Conservation (phyloP, 2,797 vertebrate species). For the Propithecus perrieri region DNA sequence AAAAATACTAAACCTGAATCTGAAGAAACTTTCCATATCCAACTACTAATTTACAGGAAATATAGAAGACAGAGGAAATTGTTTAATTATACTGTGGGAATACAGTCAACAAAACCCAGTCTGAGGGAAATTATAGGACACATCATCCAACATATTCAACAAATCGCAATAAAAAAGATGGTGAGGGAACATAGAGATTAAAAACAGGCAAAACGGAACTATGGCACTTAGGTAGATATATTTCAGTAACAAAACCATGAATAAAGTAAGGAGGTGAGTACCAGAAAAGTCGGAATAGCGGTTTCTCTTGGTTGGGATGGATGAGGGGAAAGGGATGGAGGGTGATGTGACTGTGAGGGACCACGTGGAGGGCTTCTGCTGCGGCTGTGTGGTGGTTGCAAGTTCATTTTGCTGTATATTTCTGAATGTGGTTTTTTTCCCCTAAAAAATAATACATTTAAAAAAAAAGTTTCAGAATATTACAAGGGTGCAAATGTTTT, state of each 20-base stretch:
- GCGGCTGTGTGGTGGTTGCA: not conserved
- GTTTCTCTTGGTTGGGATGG: not conserved
- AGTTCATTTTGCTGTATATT: not conserved
- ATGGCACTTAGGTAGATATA: not conserved
- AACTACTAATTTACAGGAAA: not conserved
- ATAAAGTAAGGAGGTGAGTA: not conserved
- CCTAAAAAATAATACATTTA: no score
- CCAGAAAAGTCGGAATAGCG: not conserved
- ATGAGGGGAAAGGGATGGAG: not conserved
- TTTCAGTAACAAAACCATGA: conserved; percentile 3
- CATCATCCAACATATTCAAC: not conserved
- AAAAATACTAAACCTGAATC: not conserved
- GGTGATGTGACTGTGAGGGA: not conserved
- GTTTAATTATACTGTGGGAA: not conserved
- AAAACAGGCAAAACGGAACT: conserved; percentile 1
- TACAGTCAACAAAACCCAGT: not conserved
- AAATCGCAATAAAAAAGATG: not conserved
- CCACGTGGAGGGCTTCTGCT: not conserved
- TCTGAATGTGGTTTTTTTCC: not conserved
- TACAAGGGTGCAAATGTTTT: no score
- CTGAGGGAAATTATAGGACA: not conserved
- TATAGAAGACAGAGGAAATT: not conserved
- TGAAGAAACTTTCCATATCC: not conserved
- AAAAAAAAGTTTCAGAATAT: no score
- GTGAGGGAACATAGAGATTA: not conserved